phyloP scores from a whole-genome alignment of 2,113 vertebrate genomes.

The Peromyscus polionotus region DNA sequence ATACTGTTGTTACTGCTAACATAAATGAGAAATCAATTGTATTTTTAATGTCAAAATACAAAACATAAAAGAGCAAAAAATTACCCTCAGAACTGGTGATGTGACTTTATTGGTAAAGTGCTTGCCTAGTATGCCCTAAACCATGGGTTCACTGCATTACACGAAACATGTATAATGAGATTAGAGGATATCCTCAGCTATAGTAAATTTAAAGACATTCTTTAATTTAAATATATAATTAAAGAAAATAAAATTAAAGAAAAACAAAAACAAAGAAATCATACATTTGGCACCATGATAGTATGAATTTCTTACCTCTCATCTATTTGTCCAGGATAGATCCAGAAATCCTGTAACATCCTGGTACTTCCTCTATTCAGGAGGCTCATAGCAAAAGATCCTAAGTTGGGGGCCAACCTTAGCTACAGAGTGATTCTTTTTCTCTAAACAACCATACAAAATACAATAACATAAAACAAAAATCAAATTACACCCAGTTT shows the following conservation, averaged over 20 bases:
- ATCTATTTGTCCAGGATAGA: neutral
- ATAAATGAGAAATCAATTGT: neutral
- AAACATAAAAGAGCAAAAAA: neutral
- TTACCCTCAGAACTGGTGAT: neutral
- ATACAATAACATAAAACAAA: neutral
- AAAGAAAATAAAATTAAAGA: neutral
- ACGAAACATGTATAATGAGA: neutral
- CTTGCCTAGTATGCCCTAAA: neutral
- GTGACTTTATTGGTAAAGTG: neutral
- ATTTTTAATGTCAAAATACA: neutral
- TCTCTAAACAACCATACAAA: neutral
- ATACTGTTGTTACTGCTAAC: neutral
- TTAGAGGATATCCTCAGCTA: neutral
- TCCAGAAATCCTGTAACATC: neutral
- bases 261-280: neutral
- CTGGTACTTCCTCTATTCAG: neutral
- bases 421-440: neutral
- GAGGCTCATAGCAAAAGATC: neutral
- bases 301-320: neutral
- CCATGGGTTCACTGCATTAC: neutral
- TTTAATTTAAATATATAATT: too few relatives aligned
- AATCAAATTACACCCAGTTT: neutral
- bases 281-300: neutral
- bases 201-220: too few relatives aligned
- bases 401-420: neutral